Evolutionary conservation across 1,140 invertebrate genomes (phyloP), one percentile per base, ranked within the genome.

Genomic region (Zaprionus ghesquierei): DNA sequence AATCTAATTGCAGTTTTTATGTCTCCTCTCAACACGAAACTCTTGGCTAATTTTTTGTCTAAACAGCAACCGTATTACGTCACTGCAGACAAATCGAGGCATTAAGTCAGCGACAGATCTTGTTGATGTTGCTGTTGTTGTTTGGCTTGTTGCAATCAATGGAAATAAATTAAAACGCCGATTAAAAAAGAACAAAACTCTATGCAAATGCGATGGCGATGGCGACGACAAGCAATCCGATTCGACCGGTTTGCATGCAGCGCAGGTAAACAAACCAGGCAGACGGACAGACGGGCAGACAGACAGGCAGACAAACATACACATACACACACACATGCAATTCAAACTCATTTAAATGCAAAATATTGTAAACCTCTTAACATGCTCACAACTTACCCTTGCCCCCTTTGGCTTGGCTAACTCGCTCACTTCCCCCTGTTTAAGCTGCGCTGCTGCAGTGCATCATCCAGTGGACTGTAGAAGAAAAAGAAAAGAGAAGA

Each of bases 121-220:
- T 20, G 49, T 1, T 20, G 25, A 31, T 59, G 25, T 29, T 46
- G 15, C 22, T 33, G 44, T 51, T 51, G 46, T 51, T 50, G 41
- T 49, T 66, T 18, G 63, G 60, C 63, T 87, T 87, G 86, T 64
- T 79, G 82, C 82, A 86, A 86, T 86, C 82, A 86, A 86, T 86
- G 69, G 62, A 86, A 79, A 87, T 87, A 86, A 86, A 86, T 86
- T 79, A 79, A 82, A 79, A 62, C 51, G 53, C 15, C 73, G 80
- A 79, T 84, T 84, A 76, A 84, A 82, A 69, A 82, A 85, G 75
- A 86, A 86, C 81, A 86, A 87, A 86, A 86, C 68, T 76, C 69
- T 87, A 86, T 86, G 81, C 82, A 86, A 86, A 86, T 86, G 51
- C 46, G 58, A 61, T 31, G 56, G 20, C 35, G 53, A 15, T 41